Base-by-base conservation (phyloP, 2,888 invertebrate species). In the Tiliacea citrago region DNA sequence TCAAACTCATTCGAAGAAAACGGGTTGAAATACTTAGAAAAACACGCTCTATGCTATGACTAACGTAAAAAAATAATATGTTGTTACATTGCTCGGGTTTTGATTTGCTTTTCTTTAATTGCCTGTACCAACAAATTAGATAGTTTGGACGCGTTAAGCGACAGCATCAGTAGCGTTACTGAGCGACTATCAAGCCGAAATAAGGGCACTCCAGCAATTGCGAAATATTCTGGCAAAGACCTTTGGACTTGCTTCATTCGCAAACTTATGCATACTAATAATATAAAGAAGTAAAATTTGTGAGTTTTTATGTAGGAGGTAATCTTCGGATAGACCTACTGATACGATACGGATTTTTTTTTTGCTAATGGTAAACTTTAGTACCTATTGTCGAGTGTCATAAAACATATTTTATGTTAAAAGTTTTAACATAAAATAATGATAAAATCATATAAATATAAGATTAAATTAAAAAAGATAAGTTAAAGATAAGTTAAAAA, bases 21-120 rank as follows among this genome's bases (percentile, higher is more conserved):
- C 2, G 7, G 1, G 47, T 49, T 21, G 0, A 49, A 21, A 13
- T 29, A 49, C 13, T 49, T 13, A 9, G 29, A 65, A 35, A 21
- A 21, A 35, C 5, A 21, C 21, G 3, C 16, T 16, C 0, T 35
- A 35, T 8, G 9, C 16, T 0, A 8, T 18, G 0, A 8, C 0
- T 55, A 24, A 55, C 16, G 55, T 47, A 13, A 47, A 18, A 18
- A 24, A 62, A 45, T 10, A 24, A 24, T 18, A 18, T 18, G 3
- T 62, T 10, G 0, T 18, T 2, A 42, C 18, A 24, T 10, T 24
- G 12, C 45, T 45, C 18, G 12, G 12, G 18, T 24, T 0, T 45
- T 24, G 3, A 24, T 24, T 7, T 12, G 7, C 1, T 47, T 63
- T 47, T 24, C 24, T 45, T n/a, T n/a, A n/a, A 18, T 45, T 7